Evolutionary conservation across 2,113 vertebrate species (phyloP), one percentile per base, ranked within the genome.

Genomic region (Castor canadensis): DNA sequence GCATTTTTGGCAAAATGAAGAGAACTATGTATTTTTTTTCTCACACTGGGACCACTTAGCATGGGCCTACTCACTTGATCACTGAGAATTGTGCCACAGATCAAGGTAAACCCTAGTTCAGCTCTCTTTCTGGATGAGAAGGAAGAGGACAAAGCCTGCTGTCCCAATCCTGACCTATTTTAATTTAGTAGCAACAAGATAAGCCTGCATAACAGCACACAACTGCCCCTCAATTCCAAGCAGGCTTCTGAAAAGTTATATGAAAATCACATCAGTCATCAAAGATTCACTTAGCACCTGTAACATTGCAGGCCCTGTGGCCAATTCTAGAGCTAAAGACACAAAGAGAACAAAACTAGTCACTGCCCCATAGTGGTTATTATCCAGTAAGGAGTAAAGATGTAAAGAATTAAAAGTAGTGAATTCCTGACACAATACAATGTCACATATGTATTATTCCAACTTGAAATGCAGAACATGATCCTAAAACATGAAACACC

Each of bases 1-100:
- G 77, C 80, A 38, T 20, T 16, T 95, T 76, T 94, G 69, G 69
- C 62, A 97, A 96, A 98, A 89, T 62, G 1, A 58, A 96, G 76
- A 89, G 56, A 79, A 97, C 95, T 43, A 32, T 89, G 0, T 19
- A 87, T 95, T 60, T 66, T 54, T 60, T 66, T 54, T 60, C 56
- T 96, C 80, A 67, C 38, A 90, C 12, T 84, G 17, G 84, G 75
- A 89, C 52, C 67, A 38, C 9, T 82, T 72, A 93, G 54, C 95
- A 92, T 16, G 97, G 72, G 88, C 93, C 64, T 60, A 4, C 38
- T 96, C 72, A n/a, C 82, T 73, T 83, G 28, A 88, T 87, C 47
- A 71, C 52, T 54, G 35, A 80, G 49, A 79, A 80, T 1, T 16
- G 19, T 38, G 35, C 45, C 32, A 62, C 15, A 73, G 47, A 22